phyloP scores from a whole-genome alignment of 2,888 invertebrate genomes.

The Bursaphelenchus okinawaensis region DNA sequence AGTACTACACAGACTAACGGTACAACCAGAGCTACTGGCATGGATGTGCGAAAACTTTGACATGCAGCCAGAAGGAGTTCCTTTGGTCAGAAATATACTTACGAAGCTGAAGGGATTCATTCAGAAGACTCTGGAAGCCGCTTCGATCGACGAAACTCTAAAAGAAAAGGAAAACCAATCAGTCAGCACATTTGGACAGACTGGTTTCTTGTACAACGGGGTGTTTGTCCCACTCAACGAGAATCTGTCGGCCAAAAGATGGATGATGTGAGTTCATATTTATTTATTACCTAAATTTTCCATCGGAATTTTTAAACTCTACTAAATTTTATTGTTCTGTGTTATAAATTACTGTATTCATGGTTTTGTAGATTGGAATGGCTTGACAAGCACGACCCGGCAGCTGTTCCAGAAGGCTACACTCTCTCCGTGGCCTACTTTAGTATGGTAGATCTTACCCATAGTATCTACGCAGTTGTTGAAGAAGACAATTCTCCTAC shows the following conservation, averaged over 20 bases:
- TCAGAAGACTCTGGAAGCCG: conserved; percentile 12
- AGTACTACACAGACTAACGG: conserved; percentile 80
- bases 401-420: conserved; percentile 89
- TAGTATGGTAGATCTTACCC: conserved; percentile 82
- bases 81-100: conserved; percentile 80
- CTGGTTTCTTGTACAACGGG: conserved; percentile 36
- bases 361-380: conserved; percentile 78
- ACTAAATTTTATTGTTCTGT: too few relatives aligned
- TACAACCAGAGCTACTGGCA: conserved; percentile 21
- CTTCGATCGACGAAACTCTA: conserved; percentile 10
- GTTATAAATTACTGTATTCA: too few relatives aligned
- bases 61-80: conserved; percentile 70
- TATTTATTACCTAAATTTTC: neutral
- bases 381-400: conserved; percentile 89
- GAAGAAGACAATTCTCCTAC: conserved; percentile 25
- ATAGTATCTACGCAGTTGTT: conserved; percentile 58
- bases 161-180: conserved; percentile 8
- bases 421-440: conserved; percentile 91
- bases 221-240: conserved; percentile 34
- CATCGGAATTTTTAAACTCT: too few relatives aligned
- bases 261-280: conserved; percentile 20
- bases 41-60: conserved; percentile 93
- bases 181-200: conserved; percentile 18
- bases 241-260: conserved; percentile 29
- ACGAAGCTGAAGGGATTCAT: conserved; percentile 17